Evolutionary conservation across 2,797 vertebrate genomes (phyloP).

Genomic region (Syndactyla subalaris): DNA sequence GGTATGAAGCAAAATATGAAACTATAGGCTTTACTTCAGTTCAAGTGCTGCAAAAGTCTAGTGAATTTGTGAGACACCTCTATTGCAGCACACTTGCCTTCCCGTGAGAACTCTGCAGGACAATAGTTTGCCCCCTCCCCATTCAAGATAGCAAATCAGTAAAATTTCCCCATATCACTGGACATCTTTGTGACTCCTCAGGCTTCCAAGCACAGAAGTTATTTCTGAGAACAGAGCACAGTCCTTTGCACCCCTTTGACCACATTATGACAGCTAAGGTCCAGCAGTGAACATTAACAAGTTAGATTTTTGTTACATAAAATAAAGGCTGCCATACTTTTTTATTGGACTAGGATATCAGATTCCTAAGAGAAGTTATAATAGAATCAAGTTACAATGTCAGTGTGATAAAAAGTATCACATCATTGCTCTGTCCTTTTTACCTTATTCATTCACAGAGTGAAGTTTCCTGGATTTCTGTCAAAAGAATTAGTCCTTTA

Average conservation of each 20-base stretch:
- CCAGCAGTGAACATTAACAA: neutral
- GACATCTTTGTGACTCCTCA: neutral
- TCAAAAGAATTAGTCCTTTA: slow-evolving; percentile 56
- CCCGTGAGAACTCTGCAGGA: neutral
- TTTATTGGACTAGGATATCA: slow-evolving; percentile 26
- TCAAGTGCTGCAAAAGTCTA: neutral
- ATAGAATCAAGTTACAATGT: slow-evolving; percentile 34
- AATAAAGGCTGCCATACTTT: slow-evolving; percentile 46
- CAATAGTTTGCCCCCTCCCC: neutral
- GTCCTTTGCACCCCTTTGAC: neutral
- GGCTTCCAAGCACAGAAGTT: neutral
- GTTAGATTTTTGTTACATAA: slow-evolving; percentile 36
- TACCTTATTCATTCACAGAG: slow-evolving; percentile 64
- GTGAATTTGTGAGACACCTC: neutral
- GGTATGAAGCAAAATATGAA: neutral
- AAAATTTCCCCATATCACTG: neutral
- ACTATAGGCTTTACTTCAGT: neutral
- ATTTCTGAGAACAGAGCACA: neutral
- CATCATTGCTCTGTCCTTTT: slow-evolving; percentile 36
- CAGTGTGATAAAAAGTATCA: slow-evolving; percentile 60
- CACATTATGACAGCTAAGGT: slow-evolving; percentile 18
- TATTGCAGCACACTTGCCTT: neutral
- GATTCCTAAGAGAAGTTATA: slow-evolving; percentile 24
- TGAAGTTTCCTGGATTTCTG: slow-evolving; percentile 68
- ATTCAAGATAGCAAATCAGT: slow-evolving; percentile 28